Conservation (phyloP, 1,140 invertebrate species). For the Cardiocondyla obscurior region DNA sequence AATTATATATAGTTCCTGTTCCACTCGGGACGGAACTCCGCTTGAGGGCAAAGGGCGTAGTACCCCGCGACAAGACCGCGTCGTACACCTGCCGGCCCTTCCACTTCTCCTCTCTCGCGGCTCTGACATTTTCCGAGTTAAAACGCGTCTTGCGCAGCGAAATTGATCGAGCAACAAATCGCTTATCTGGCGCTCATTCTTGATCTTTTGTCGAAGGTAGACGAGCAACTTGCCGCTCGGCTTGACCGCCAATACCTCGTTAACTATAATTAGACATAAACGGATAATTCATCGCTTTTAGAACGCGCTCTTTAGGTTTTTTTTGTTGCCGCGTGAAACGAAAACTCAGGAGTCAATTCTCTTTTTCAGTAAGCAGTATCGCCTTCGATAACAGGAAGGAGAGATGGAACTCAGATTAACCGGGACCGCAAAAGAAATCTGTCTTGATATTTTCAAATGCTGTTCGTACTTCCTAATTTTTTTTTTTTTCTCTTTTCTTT, state of each 20-base stretch:
- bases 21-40: not conserved
- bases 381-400: too few species aligned
- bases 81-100: constrained; percentile 2
- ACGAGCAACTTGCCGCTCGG: not conserved
- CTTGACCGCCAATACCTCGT: not conserved
- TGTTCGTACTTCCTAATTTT: not conserved
- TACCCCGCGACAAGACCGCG: not conserved
- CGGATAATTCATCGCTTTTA: not conserved
- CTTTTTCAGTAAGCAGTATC: not conserved
- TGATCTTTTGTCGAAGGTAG: not conserved
- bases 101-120: not conserved
- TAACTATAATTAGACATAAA: not conserved
- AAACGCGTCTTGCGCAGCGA: not conserved
- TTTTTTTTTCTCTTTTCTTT: not conserved
- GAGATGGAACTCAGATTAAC: not conserved
- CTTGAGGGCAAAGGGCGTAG: constrained; percentile 34
- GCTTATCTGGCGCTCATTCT: not conserved
- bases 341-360: not conserved
- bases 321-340: not conserved
- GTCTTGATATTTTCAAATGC: not conserved
- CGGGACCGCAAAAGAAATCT: not conserved
- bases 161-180: not conserved
- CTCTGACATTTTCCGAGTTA: not conserved
- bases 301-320: not conserved
- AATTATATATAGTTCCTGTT: too few species aligned